A percentile compares a stretch with the other conserved stretches of the same genome.
Evolutionary conservation across 1,140 invertebrate genomes (phyloP).

Genomic region (Papilio xuthus): DNA sequence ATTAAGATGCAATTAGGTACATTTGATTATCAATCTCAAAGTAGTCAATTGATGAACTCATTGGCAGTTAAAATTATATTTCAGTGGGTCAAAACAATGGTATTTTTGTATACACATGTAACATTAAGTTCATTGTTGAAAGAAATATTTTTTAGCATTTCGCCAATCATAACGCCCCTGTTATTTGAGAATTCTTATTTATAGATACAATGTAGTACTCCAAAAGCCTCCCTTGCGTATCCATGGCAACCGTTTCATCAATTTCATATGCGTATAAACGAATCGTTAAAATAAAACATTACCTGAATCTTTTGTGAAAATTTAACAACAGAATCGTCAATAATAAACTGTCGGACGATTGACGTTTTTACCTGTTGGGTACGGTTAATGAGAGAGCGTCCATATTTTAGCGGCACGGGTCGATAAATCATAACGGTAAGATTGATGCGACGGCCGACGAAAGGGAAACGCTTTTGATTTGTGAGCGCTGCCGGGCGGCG

Average conservation of each 20-base stretch:
- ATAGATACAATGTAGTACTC: slow-evolving; percentile 47
- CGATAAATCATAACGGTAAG: slow-evolving; percentile 70
- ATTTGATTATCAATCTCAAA: background rate
- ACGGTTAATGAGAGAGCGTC: slow-evolving; percentile 55
- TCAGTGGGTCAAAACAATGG: too few relatives aligned
- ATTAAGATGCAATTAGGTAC: background rate
- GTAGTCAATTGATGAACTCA: background rate
- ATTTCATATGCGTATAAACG: slow-evolving; percentile 40
- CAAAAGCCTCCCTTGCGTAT: slow-evolving; percentile 56
- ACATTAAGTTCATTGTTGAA: too few relatives aligned
- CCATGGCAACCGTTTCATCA: slow-evolving; percentile 57
- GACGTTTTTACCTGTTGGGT: slow-evolving; percentile 56
- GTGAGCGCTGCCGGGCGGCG: slow-evolving; percentile 52
- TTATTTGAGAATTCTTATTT: slow-evolving; percentile 45
- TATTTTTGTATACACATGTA: too few relatives aligned
- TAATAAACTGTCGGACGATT: slow-evolving; percentile 47
- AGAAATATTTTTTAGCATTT: too few relatives aligned
- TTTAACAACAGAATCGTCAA: slow-evolving; percentile 45
- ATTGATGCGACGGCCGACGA: slow-evolving; percentile 66
- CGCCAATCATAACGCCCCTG: background rate
- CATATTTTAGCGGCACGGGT: slow-evolving; percentile 54
- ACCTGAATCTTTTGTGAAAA: slow-evolving; percentile 53
- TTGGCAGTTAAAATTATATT: too few relatives aligned
- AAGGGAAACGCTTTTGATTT: slow-evolving; percentile 73
- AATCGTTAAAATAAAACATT: slow-evolving; percentile 48